A percentile compares a stretch with the other conserved stretches of the same genome.
Conservation (phyloP, 1,140 invertebrate species). For the Melanaphis sacchari region DNA sequence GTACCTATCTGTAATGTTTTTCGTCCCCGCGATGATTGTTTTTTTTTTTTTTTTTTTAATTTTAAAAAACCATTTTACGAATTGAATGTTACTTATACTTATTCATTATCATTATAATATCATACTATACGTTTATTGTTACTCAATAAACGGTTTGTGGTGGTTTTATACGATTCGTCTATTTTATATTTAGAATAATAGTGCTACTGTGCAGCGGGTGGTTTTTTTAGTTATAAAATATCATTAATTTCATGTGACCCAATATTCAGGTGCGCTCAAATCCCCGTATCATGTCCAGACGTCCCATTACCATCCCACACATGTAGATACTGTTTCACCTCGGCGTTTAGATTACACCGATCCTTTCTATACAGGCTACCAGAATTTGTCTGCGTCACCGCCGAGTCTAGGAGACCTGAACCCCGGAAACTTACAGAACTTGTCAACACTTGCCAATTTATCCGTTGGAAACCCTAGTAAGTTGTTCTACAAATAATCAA, state of each 20-base stretch:
- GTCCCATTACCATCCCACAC: slow-evolving; percentile 51
- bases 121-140: neutral
- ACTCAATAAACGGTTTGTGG: neutral
- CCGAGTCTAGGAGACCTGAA: slow-evolving; percentile 64
- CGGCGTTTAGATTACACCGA: slow-evolving; percentile 54
- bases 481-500: slow-evolving; percentile 17
- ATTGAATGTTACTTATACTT: no score
- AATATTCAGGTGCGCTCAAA: slow-evolving; percentile 54
- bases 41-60: no score
- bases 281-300: slow-evolving; percentile 55
- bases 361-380: slow-evolving; percentile 57
- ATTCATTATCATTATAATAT: neutral
- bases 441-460: slow-evolving; percentile 70
- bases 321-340: slow-evolving; percentile 43
- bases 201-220: neutral
- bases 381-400: slow-evolving; percentile 29
- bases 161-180: neutral
- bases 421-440: slow-evolving; percentile 69
- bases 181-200: neutral
- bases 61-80: no score
- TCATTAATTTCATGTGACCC: slow-evolving; percentile 41
- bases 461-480: slow-evolving; percentile 66
- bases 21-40: neutral
- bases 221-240: neutral
- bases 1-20: neutral